Evolutionary conservation across 2,797 vertebrate genomes (phyloP).

Genomic region (Peromyscus aztecus): DNA sequence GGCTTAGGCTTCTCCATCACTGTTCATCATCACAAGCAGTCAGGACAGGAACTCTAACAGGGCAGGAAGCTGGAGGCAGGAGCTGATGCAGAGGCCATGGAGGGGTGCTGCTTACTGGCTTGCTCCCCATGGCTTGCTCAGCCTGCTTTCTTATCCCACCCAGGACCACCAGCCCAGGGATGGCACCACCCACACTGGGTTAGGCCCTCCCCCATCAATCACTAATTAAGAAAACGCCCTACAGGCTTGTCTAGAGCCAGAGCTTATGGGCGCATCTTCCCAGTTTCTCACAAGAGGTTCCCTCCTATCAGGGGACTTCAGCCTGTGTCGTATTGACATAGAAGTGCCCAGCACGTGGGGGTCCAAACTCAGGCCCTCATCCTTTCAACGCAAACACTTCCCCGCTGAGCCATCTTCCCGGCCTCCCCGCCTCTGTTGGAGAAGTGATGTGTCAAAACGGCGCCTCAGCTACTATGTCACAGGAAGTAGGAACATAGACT

Average conservation of each 20-base stretch:
- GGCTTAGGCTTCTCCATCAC: neutral
- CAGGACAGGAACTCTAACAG: neutral
- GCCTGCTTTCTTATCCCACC: neutral
- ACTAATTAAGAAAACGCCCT: neutral
- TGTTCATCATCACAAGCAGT: neutral
- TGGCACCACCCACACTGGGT: neutral
- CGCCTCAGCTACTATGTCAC: fast-evolving
- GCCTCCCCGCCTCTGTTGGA: neutral
- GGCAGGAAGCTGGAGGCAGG: neutral
- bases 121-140: neutral
- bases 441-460: neutral
- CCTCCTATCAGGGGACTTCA: neutral
- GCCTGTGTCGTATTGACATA: neutral
- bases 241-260: neutral
- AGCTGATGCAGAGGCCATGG: neutral
- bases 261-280: neutral
- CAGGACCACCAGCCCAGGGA: neutral
- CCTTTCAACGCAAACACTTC: neutral
- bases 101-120: neutral
- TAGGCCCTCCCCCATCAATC: neutral
- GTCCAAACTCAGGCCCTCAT: neutral
- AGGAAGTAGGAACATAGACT: neutral
- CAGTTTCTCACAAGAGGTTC: neutral
- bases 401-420: neutral
- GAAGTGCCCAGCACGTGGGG: neutral